Percentiles rank a stretch among this genome's conserved stretches.
phyloP scores from a whole-genome alignment of 2,113 vertebrate genomes.

The Nothoprocta pentlandii region DNA sequence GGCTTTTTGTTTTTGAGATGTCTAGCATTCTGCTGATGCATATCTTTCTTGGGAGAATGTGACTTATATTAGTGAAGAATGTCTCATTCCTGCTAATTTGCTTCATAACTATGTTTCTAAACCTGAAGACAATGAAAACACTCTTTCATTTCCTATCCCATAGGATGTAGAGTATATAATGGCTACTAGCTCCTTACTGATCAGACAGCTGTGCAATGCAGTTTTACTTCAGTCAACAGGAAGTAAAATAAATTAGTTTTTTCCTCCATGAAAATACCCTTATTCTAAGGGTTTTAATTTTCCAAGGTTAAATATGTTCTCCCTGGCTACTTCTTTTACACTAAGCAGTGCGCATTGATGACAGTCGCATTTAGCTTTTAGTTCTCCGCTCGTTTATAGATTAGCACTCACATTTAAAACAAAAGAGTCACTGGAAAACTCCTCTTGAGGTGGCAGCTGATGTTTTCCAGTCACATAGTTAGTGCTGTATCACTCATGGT shows the following conservation, averaged over 20 bases:
- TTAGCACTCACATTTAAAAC: neutral
- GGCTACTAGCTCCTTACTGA: neutral
- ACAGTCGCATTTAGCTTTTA: neutral
- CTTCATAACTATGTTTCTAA: neutral
- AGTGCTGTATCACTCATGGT: neutral
- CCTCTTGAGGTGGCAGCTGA: neutral
- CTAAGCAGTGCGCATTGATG: neutral
- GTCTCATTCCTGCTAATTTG: neutral
- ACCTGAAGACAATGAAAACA: neutral
- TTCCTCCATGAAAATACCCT: neutral
- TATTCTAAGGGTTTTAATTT: neutral
- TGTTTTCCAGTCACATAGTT: neutral
- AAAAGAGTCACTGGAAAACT: neutral
- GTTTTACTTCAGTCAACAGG: neutral
- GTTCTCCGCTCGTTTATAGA: neutral
- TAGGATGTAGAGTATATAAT: neutral
- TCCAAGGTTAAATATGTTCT: neutral
- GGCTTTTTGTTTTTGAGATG: neutral
- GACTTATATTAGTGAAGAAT: neutral
- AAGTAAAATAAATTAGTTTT: neutral
- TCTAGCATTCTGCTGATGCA: neutral
- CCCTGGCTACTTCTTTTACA: neutral
- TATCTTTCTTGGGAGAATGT: neutral
- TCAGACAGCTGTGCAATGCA: neutral
- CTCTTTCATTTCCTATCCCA: neutral